Evolutionary conservation across 1,140 invertebrate species (phyloP).

Genomic region (Acyrthosiphon pisum): DNA sequence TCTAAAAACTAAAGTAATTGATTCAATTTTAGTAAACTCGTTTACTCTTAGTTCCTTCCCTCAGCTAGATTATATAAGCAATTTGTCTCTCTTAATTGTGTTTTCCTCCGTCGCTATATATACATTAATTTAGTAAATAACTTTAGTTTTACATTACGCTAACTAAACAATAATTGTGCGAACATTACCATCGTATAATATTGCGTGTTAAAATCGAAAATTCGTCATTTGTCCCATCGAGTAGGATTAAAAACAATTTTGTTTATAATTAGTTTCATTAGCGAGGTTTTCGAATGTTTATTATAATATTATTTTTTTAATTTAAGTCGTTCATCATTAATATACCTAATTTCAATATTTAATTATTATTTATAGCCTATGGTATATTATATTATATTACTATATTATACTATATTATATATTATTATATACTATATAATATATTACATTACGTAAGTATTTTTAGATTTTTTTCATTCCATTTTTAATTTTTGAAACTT

Average conservation of each 20-base stretch:
- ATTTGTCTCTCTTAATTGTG: neutral
- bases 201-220: slow-evolving; percentile 10
- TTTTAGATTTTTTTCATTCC: neutral
- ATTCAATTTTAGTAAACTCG: neutral
- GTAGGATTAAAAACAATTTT: slow-evolving; percentile 32
- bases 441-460: neutral
- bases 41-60: neutral
- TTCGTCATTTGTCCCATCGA: neutral
- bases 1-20: neutral
- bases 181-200: neutral
- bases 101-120: neutral
- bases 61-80: neutral
- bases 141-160: neutral
- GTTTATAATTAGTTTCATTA: slow-evolving; percentile 15
- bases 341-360: neutral
- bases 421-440: no score
- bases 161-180: neutral
- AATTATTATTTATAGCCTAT: neutral
- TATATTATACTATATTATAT: no score
- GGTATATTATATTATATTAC: neutral
- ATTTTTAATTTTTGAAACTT: neutral
- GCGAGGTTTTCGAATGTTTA: neutral
- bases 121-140: slow-evolving; percentile 15
- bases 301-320: neutral
- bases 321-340: neutral